Evolutionary conservation across 2,888 invertebrate species (phyloP), one percentile per base, ranked within the genome.

Genomic region (Leptinotarsa juncta): DNA sequence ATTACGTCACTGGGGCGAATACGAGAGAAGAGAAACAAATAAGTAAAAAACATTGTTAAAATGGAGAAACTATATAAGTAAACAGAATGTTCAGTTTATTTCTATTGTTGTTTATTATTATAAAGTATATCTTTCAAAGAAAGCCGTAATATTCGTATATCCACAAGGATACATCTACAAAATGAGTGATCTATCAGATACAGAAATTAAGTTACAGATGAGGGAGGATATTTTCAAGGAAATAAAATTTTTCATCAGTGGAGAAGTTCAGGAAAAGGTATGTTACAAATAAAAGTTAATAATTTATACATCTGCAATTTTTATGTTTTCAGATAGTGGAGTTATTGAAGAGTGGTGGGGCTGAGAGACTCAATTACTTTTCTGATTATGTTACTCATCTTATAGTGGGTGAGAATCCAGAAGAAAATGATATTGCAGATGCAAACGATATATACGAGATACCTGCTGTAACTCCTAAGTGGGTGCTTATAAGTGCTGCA

Each of bases 391-490:
- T 97, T 80, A 97, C 97, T 62, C 97, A 97, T 90, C 91, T 97
- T 83, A 95, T 98, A 85, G 96, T 96, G 82, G 97, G 95, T 42
- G 90, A 92, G 81, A 94, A 96, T 89, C 94, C 94, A 74, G 92
- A 94, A 83, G 96, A 96, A 87, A 94, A 92, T 84, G 97, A 97
- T 87, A 91, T 97, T 82, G 93, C 93, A 73, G 96, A 97, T 89
- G 97, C 97, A 14, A 94, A 94, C 86, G 98, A 98, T 86, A 91
- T 98, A 18, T 98, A 97, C 88, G 97, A 96, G 88, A 94, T 97
- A 73, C 97, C 97, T 77, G 96, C 97, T 80, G 95, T 98, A 72
- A 94, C 93, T 60, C 93, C 94, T 84, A 92, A 93, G 87, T 98
- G 98, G 98, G 94, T 98, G 76, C 87, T 92, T 60, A 91, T 93